Evolutionary conservation across 2,888 invertebrate species (phyloP), one percentile per base, ranked within the genome.

Genomic region (Noctuana brunneofusca): DNA sequence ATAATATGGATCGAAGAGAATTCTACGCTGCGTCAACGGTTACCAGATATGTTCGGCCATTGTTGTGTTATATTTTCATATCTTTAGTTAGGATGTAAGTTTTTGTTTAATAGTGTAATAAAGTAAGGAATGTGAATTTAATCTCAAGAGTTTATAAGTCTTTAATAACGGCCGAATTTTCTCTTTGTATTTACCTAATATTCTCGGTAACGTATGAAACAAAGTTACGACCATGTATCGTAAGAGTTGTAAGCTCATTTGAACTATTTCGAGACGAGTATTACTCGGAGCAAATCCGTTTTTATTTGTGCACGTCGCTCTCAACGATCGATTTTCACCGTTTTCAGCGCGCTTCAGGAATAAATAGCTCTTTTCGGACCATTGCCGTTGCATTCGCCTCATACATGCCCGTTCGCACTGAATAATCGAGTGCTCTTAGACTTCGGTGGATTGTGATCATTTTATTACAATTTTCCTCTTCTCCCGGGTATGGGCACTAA

Each of bases 321-420:
- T 68, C 67, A 65, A 54, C 72, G 71, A 75, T 75, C 72, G 75
- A 81, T 85, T 81, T 79, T 74, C 75, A 76, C 78, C 78, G 75
- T 74, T 66, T 63, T 65, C 63, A 64, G 65, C 65, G 69, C 66
- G 67, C 70, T 71, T 67, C 75, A 79, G 74, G 79, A 82, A 78
- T 74, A 80, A 84, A 80, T 82, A 77, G 81, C 79, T 81, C 76
- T 83, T 78, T 80, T 75, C 75, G 73, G 76, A 78, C 76, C 76
- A 81, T 79, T 80, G 75, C 74, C 74, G 70, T 68, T 68, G 73
- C 72, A 72, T 70, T 71, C 72, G 73, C 70, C 71, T 68, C 71
- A 71, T 71, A 74, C 73, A 69, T 71, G 72, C 73, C 71, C 70
- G 70, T 73, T 73, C 71, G 73, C 77, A 75, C 74, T 81, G 76